phyloP scores from a whole-genome alignment of 2,113 vertebrate genomes.

The Donacobius atricapilla region DNA sequence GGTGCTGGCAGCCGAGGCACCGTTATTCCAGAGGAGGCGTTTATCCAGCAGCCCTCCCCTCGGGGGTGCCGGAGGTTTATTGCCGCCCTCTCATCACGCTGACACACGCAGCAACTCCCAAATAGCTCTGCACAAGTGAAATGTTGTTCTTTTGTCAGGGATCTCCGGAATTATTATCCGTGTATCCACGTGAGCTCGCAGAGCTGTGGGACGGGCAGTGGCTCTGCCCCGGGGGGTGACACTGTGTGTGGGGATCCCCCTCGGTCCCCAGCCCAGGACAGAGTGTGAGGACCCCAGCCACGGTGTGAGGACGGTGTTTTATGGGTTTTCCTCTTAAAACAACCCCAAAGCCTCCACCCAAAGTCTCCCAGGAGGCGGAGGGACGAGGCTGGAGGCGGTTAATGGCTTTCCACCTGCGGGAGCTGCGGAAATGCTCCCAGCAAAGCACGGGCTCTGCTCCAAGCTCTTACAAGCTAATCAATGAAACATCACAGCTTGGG shows the following conservation, averaged over 20 bases:
- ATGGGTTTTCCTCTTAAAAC: not conserved
- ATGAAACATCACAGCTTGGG: conserved; percentile 41
- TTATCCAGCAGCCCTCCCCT: not conserved
- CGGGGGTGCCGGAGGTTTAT: not conserved
- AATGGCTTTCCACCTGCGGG: not conserved
- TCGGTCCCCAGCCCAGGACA: not conserved
- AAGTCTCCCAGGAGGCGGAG: not conserved
- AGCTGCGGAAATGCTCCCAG: not conserved
- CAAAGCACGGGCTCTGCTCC: conserved; percentile 9
- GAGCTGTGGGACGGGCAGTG: not conserved
- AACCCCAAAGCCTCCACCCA: fast-evolving
- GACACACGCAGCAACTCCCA: not conserved
- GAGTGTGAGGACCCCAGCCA: fast-evolving
- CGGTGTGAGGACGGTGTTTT: fast-evolving
- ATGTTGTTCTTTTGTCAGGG: not conserved
- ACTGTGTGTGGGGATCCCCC: fast-evolving
- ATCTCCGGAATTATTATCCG: not conserved
- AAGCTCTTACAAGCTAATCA: conserved; percentile 42
- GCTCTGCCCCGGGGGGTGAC: not conserved
- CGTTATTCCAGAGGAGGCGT: not conserved
- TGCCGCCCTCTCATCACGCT: not conserved
- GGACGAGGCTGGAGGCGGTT: not conserved
- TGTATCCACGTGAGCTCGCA: fast-evolving
- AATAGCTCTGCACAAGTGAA: not conserved
- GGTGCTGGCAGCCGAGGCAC: not conserved